Evolutionary conservation across 1,140 invertebrate genomes (phyloP).

Genomic region (Brachystomella parvula): DNA sequence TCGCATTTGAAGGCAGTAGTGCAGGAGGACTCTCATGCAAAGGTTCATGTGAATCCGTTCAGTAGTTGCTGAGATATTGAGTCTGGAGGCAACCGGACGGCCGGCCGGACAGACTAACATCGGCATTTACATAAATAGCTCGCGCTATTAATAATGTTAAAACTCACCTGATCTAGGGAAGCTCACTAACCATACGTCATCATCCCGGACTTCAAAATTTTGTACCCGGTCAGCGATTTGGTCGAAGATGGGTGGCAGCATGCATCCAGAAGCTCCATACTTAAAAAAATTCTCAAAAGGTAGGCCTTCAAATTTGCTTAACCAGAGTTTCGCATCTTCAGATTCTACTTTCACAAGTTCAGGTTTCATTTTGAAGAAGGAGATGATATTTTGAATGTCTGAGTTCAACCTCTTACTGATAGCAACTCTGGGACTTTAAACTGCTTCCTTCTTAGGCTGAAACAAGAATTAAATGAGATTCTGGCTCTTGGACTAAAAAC

Average conservation of each 20-base stretch:
- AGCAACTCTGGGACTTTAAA: no score
- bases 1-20: background rate
- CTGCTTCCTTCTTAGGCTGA: no score
- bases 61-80: background rate
- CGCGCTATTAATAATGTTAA: background rate
- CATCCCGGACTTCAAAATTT: constrained; percentile 49
- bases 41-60: background rate
- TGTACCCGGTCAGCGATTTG: constrained; percentile 38
- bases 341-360: no score
- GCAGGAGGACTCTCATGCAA: background rate
- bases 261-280: no score
- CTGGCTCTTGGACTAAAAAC: no score
- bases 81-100: background rate
- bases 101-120: background rate
- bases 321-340: no score
- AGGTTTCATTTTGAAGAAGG: no score
- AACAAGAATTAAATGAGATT: no score
- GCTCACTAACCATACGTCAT: constrained; percentile 47
- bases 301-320: no score
- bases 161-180: constrained; percentile 47
- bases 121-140: background rate
- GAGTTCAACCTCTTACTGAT: no score
- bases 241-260: constrained; percentile 16
- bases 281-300: no score
- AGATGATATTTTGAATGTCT: no score